Percentiles rank a stretch among this genome's conserved stretches.
These are phyloP conservation scores for Propithecus deckenii DNA, from an alignment of 2,797 vertebrate species.

Conservation along the genomic window DNA sequence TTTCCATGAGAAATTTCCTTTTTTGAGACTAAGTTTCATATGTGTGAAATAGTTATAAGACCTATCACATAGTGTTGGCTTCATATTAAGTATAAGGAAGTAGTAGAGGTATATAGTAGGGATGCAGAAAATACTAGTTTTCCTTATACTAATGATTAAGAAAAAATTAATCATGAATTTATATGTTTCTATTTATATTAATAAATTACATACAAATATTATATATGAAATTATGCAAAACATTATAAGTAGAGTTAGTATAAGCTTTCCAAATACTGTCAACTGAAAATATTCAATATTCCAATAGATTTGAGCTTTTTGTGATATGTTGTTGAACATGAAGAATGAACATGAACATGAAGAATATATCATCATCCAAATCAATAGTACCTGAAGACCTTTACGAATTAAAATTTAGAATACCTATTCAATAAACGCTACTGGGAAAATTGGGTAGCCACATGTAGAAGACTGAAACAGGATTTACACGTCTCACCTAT, in stretches of 20 bases:
- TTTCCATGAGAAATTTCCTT: not conserved
- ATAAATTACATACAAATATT: not conserved
- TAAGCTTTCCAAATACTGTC: not conserved
- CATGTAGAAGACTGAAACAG: too few species aligned
- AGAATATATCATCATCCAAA: not conserved
- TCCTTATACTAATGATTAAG: not conserved
- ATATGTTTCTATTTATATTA: not conserved
- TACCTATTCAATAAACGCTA: too few species aligned
- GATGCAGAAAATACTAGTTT: not conserved
- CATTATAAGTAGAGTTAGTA: not conserved
- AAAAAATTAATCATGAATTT: not conserved
- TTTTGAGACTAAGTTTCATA: not conserved
- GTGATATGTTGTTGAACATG: not conserved
- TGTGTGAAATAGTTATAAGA: not conserved
- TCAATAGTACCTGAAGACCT: not conserved
- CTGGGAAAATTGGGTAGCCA: too few species aligned
- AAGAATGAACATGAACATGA: too few species aligned
- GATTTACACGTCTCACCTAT: too few species aligned
- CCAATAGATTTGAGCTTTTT: not conserved
- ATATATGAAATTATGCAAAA: not conserved
- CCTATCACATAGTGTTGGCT: not conserved
- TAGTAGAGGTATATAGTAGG: not conserved
- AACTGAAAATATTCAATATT: not conserved
- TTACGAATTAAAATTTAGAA: not conserved
- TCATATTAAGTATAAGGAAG: not conserved